Base-by-base conservation (phyloP, 2,888 invertebrate species). In the Nebria brevicollis region DNA sequence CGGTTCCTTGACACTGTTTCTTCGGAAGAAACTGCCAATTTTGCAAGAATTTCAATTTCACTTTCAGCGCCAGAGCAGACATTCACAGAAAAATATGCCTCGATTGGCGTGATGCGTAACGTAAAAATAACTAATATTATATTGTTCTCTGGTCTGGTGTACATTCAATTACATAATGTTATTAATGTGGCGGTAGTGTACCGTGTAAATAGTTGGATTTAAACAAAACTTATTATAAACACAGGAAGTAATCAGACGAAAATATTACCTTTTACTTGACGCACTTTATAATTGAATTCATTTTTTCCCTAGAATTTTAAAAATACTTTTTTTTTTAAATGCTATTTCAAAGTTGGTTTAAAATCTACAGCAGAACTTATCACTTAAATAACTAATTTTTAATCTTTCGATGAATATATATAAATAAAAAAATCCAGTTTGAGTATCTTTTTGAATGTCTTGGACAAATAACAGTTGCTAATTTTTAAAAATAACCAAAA, bases 1-100 rank as follows among this genome's bases (percentile, higher is more conserved):
- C 13, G 72, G 66, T 81, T 81, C 81, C 72, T 72, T 76, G 80
- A 80, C 75, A 75, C 75, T 75, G 75, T 80, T 80, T 66, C 70
- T 72, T 54, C 54, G 54, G 54, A 70, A 65, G 78, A 78, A 79
- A 79, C 79, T 68, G 66, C 68, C 75, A 81, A 81, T 81, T 81
- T 81, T 75, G 81, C 72, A 81, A 81, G 81, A 81, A 81, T 81
- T 54, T 75, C 72, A 68, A 43, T 81, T 81, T 81, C 81, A 81
- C 81, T 81, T 81, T 81, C 81, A 41, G 54, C 75, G 72, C 43
- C 81, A 75, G 34, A 72, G 72, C 81, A 73, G 15, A 34, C 70
- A 70, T 25, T 70, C 70, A 70, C 25, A 72, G 26, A 26, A 77
- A 68, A 15, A 77, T 72, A 76, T 54, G 66, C 76, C 41, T 65